Evolutionary conservation across 2,113 vertebrate genomes (phyloP), one percentile per base, ranked within the genome.

Genomic region (Xiphophorus maculatus): DNA sequence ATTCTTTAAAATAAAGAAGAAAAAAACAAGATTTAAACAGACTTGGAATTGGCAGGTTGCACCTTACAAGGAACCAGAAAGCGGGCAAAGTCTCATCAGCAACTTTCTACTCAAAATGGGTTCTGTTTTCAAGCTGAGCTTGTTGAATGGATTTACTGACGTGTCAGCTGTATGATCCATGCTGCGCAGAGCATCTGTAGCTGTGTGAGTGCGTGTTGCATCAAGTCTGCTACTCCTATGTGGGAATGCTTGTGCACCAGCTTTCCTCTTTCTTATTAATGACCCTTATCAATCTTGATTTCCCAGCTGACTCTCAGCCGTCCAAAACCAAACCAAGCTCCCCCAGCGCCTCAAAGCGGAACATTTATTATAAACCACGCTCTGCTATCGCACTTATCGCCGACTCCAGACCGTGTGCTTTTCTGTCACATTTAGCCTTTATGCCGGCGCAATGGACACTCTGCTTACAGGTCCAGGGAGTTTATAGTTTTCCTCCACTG

Each of bases 271-370:
- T 62, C 72, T 83, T 91, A 88, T 90, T 92, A 92, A 90, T 90
- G 90, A 93, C 89, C 73, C 74, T 82, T 92, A 87, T 91, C 88
- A 79, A 72, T 87, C 86, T 84, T 80, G 88, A 90, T 90, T 89
- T 90, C 89, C 84, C 84, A 74, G 78, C 81, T 81, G 87, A 85
- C 80, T 82, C 73, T 85, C 71, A 73, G 76, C 79, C 65, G 22
- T 80, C 71, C 80, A 66, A 15, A 74, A 66, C 64, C 66, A 80
- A 84, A 75, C 63, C 71, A 42, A 62, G 62, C 84, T 51, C 71
- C 2, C 63, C 28, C 58, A 5, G 33, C 8, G 35, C 62, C 64
- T 42, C 67, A 80, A 73, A 74, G 65, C 22, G 25, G 72, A 85
- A 84, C 80, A 62, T 82, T 74, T 40, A 54, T n/a, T 70, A 30